Base-by-base conservation (phyloP, 2,888 invertebrate genomes). In the Tineola bisselliella region DNA sequence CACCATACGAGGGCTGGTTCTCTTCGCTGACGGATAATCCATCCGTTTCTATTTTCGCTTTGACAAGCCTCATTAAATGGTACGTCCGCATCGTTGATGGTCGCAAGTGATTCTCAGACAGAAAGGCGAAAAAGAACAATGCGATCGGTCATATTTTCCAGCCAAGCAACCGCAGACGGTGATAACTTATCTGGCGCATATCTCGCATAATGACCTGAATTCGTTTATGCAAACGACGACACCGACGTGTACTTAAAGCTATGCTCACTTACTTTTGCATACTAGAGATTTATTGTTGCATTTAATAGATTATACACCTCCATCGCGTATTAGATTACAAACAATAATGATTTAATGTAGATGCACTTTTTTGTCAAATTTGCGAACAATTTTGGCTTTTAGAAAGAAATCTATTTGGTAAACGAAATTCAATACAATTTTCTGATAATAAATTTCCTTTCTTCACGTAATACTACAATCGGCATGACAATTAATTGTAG, bases 141-240 rank as follows among this genome's bases (percentile, higher is more conserved):
- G 86, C 83, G 83, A 84, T 83, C 86, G 79, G 83, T 84, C 84
- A 86, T 83, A 86, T 83, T 84, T 83, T 80, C 81, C 83, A 79
- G 79, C 78, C 80, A 78, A 73, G 75, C 73, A 68, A 77, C 84
- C 84, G 71, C 84, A 71, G 77, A 84, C 80, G 84, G 82, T 84
- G 78, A 75, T 72, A 70, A 68, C 74, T 82, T 84, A 84, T 84
- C 84, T 19, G 44, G 72, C 64, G 68, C 65, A 67, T 77, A 84
- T 86, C 84, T 70, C 75, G 81, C 79, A 84, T 84, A 84, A 79
- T 74, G 77, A 81, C 75, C 73, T 74, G 68, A 67, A 66, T 72
- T 73, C 77, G 73, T 77, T 82, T 79, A 80, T 81, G 76, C 74
- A 74, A 79, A 77, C 77, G 75, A 77, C 72, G 31, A 33, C 77